These are phyloP conservation scores for Stigmatopora nigra DNA, from an alignment of 2,113 vertebrate species.

Conservation along the genomic window DNA sequence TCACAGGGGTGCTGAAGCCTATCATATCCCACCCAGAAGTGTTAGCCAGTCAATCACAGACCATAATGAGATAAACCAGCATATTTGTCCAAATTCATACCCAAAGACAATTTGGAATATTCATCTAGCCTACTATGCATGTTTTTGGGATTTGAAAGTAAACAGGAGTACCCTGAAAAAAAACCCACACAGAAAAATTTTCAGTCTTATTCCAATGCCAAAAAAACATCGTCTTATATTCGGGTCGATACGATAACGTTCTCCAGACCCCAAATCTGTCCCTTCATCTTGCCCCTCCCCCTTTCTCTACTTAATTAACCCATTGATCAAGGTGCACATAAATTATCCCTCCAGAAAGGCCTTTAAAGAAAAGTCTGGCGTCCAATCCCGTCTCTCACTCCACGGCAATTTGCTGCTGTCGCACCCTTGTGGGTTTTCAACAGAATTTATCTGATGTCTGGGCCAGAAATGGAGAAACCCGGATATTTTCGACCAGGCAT, in stretches of 20 bases:
- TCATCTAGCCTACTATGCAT: no score
- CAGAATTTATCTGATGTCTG: slow-evolving; percentile 19
- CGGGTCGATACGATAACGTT: background rate
- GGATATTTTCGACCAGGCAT: slow-evolving; percentile 15
- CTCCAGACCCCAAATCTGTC: slow-evolving; percentile 2
- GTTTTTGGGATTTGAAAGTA: no score
- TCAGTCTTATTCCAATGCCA: no score
- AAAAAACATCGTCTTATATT: no score
- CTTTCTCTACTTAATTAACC: slow-evolving; percentile 65
- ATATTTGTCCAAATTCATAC: no score
- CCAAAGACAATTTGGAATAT: no score
- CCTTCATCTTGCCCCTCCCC: slow-evolving; percentile 20
- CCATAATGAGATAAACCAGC: no score
- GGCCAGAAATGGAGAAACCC: slow-evolving; percentile 3
- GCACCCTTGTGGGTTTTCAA: slow-evolving; percentile 19
- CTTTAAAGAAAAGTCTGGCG: slow-evolving; percentile 32
- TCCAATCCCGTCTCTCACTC: slow-evolving; percentile 13
- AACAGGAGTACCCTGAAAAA: no score
- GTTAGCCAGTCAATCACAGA: no score
- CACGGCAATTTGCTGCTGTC: background rate
- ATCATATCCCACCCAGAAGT: no score
- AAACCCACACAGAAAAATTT: no score
- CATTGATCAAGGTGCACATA: slow-evolving; percentile 66
- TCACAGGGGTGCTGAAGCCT: no score
- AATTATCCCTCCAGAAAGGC: slow-evolving; percentile 58